A percentile compares a stretch with the other conserved stretches of the same genome.
These are phyloP conservation scores for Operophtera brumata DNA, from an alignment of 2,888 invertebrate species.

Conservation along the genomic window DNA sequence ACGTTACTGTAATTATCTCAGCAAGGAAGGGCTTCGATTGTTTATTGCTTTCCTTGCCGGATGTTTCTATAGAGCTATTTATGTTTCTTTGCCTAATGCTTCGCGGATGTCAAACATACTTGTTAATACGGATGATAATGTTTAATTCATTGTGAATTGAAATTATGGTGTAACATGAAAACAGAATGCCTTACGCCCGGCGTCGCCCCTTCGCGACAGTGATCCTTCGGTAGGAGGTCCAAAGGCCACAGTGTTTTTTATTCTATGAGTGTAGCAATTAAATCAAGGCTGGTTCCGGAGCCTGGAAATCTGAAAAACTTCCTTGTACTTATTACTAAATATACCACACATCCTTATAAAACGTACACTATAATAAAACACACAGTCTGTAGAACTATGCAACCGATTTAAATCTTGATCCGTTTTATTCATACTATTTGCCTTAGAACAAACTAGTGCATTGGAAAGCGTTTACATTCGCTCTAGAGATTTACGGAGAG, in stretches of 20 bases:
- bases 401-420: neutral
- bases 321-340: too few species aligned
- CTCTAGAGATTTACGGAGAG: slow-evolving; percentile 54
- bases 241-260: neutral
- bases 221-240: neutral
- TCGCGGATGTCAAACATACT: slow-evolving; percentile 33
- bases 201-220: neutral
- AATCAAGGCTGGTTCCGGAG: too few species aligned
- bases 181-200: too few species aligned
- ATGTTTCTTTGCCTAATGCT: slow-evolving; percentile 34
- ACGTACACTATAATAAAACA: neutral
- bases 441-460: slow-evolving; percentile 31
- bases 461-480: slow-evolving; percentile 61
- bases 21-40: slow-evolving; percentile 64
- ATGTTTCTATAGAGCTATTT: slow-evolving; percentile 57
- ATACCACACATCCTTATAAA: too few species aligned
- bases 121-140: neutral
- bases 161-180: too few species aligned
- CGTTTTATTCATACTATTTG: neutral
- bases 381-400: neutral
- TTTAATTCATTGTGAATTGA: neutral
- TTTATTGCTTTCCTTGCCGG: slow-evolving; percentile 68
- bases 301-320: too few species aligned
- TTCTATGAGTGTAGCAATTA: too few species aligned
- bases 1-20: slow-evolving; percentile 58